Evolutionary conservation across 1,140 invertebrate species (phyloP).

Genomic region (Heliconius melpomene): DNA sequence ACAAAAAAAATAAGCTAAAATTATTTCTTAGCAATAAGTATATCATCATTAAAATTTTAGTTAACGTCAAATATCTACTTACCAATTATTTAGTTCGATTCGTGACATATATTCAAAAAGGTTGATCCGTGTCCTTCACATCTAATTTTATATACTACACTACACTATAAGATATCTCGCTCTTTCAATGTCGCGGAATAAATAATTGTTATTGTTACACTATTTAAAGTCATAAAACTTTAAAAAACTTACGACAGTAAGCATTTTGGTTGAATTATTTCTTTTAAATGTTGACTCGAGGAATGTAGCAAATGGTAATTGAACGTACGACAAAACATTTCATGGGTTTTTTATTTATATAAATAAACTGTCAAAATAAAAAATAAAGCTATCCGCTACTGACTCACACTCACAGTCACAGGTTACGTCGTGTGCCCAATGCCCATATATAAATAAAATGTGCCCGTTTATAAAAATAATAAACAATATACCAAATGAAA

Average conservation of each 20-base stretch:
- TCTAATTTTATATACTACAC: neutral
- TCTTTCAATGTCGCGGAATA: neutral
- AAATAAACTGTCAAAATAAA: no score
- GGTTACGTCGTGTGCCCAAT: no score
- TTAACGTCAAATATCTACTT: neutral
- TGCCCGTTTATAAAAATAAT: no score
- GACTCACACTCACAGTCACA: no score
- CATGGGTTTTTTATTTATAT: no score
- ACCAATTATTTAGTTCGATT: neutral
- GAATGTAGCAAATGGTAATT: no score
- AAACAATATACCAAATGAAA: no score
- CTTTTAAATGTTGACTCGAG: no score
- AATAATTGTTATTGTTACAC: neutral
- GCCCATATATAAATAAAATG: no score
- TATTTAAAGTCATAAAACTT: neutral
- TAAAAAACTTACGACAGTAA: neutral
- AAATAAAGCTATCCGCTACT: no score
- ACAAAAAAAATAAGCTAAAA: neutral
- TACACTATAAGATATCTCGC: neutral
- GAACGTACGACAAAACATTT: no score
- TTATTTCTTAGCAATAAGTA: neutral
- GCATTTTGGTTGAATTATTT: no score
- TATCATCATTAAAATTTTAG: neutral
- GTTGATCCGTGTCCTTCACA: neutral
- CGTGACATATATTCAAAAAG: neutral